phyloP scores from a whole-genome alignment of 53 echinoderm and acorn worm species.

The Henricia sp. region DNA sequence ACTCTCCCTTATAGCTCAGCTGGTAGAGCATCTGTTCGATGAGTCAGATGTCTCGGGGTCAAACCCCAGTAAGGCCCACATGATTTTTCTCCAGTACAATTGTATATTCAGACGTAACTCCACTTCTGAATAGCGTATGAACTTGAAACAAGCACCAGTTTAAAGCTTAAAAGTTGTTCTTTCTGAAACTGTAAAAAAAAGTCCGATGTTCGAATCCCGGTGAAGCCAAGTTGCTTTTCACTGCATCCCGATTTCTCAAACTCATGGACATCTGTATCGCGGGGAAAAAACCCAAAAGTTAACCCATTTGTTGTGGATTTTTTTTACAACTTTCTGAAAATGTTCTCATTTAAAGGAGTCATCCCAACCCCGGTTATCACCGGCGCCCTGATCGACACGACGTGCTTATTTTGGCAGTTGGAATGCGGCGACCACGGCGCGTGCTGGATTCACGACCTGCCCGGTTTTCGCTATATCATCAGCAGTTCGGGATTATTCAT shows the following conservation, averaged over 20 bases:
- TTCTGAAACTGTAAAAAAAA: too few species aligned
- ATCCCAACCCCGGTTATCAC: constrained; percentile 69
- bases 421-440: constrained; percentile 55
- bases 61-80: neutral
- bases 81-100: neutral
- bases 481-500: neutral
- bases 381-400: constrained; percentile 65
- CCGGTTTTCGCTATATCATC: constrained; percentile 57
- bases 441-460: constrained; percentile 62
- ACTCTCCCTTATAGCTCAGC: neutral
- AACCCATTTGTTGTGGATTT: neutral
- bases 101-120: neutral
- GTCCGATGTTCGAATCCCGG: too few species aligned
- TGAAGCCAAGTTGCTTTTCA: too few species aligned
- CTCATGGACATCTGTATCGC: too few species aligned
- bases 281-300: neutral
- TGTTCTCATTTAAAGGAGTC: constrained; percentile 13
- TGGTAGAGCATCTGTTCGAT: neutral
- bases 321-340: neutral
- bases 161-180: neutral
- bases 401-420: constrained; percentile 62
- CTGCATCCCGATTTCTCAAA: too few species aligned
- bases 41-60: neutral
- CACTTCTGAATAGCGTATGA: neutral
- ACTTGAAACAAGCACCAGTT: neutral